These are phyloP conservation scores for Heliconius erato DNA, from an alignment of 2,888 invertebrate species.

Conservation along the genomic window DNA sequence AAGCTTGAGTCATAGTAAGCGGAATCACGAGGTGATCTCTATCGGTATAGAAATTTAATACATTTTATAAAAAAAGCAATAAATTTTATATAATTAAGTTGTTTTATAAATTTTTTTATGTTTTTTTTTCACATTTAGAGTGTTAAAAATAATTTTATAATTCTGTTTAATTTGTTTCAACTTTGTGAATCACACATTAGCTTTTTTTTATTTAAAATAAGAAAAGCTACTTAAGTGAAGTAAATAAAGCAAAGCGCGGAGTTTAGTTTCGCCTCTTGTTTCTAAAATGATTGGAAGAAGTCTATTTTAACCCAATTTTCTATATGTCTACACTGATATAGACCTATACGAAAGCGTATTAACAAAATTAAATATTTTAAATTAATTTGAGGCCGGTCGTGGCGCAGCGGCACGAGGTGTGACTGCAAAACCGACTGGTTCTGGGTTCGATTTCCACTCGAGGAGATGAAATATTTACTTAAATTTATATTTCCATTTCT, in stretches of 20 bases:
- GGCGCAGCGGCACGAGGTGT: no score
- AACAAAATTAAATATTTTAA: no score
- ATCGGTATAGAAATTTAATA: background rate
- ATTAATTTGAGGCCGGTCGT: no score
- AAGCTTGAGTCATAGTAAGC: slow-evolving; percentile 51
- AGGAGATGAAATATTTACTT: no score
- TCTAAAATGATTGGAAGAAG: background rate
- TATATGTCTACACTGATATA: no score
- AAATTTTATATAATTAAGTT: slow-evolving; percentile 46
- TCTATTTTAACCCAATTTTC: no score
- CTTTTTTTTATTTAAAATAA: background rate
- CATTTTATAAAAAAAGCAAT: slow-evolving; percentile 31
- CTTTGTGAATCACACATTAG: no score
- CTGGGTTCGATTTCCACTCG: no score
- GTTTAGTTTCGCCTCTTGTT: background rate
- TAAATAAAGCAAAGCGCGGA: background rate
- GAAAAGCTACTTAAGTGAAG: background rate
- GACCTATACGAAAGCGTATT: no score
- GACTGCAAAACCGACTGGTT: no score
- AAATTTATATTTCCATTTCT: no score
- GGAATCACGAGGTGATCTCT: slow-evolving; percentile 56
- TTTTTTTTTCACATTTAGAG: background rate
- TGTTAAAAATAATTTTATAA: background rate
- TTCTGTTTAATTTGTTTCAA: background rate
- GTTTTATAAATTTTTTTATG: background rate